Evolutionary conservation across 2,797 vertebrate genomes (phyloP).

Genomic region (Avahi laniger): DNA sequence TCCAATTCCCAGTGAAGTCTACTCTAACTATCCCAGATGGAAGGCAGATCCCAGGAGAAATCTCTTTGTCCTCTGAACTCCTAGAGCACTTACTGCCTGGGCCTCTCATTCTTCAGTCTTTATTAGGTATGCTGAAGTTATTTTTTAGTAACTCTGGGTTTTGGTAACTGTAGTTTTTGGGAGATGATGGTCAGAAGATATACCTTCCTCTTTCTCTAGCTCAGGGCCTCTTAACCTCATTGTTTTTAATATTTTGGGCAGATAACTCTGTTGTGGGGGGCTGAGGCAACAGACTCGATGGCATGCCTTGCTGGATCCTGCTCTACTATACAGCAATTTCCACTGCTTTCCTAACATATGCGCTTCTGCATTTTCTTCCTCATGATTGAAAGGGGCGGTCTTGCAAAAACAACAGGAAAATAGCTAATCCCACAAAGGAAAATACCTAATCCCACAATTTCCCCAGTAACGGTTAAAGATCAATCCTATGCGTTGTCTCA

Average conservation of each 20-base stretch:
- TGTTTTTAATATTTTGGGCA: not conserved
- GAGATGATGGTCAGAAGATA: not conserved
- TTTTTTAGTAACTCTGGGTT: not conserved
- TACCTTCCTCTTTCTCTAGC: too few relatives aligned
- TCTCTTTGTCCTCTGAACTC: not conserved
- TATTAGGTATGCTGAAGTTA: not conserved
- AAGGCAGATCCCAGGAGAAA: not conserved
- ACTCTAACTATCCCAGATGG: not conserved
- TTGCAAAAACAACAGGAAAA: too few relatives aligned
- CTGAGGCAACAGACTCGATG: not conserved
- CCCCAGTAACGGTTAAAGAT: too few relatives aligned
- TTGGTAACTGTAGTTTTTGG: not conserved
- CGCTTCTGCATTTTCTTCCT: not conserved
- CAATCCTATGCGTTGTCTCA: too few relatives aligned
- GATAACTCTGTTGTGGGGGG: not conserved
- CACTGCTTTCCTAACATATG: not conserved
- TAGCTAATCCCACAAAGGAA: too few relatives aligned
- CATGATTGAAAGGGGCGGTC: not conserved
- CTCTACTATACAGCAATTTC: not conserved
- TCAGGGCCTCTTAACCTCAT: not conserved
- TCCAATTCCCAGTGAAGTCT: not conserved
- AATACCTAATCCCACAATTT: too few relatives aligned
- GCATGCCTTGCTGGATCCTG: not conserved
- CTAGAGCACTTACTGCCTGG: fast-evolving
- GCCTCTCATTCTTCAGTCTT: too few relatives aligned